These are phyloP conservation scores for Mellivora capensis DNA, from an alignment of 2,113 vertebrate genomes.

Conservation along the genomic window DNA sequence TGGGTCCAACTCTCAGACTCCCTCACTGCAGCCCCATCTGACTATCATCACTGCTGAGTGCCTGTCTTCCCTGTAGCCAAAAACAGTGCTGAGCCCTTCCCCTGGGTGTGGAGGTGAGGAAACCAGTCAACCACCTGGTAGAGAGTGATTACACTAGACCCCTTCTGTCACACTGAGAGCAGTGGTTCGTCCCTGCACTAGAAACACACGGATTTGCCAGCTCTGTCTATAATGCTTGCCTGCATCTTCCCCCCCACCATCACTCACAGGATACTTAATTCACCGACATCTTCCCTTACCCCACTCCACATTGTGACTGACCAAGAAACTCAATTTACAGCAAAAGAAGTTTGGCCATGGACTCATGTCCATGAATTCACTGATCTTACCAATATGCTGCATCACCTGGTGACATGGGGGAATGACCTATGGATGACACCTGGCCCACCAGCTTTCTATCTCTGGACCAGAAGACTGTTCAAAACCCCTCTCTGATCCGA, in stretches of 20 bases:
- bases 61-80: not conserved
- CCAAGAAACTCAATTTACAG: not conserved
- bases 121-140: no score
- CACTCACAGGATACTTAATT: not conserved
- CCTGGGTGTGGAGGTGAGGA: not conserved
- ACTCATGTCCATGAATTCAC: not conserved
- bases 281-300: not conserved
- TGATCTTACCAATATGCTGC: not conserved
- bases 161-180: not conserved
- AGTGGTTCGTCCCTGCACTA: not conserved
- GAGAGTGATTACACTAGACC: no score
- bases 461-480: not conserved
- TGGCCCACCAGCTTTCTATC: not conserved
- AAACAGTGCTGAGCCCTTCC: no score
- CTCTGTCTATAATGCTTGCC: not conserved
- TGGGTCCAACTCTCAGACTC: no score
- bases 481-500: not conserved
- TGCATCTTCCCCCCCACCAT: no score
- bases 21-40: not conserved
- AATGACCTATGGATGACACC: not conserved
- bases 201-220: rapidly evolving
- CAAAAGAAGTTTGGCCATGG: not conserved
- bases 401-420: not conserved
- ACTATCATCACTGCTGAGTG: not conserved
- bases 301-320: not conserved